phyloP scores from a whole-genome alignment of 2,113 vertebrate species.

The Rhipidura dahli region DNA sequence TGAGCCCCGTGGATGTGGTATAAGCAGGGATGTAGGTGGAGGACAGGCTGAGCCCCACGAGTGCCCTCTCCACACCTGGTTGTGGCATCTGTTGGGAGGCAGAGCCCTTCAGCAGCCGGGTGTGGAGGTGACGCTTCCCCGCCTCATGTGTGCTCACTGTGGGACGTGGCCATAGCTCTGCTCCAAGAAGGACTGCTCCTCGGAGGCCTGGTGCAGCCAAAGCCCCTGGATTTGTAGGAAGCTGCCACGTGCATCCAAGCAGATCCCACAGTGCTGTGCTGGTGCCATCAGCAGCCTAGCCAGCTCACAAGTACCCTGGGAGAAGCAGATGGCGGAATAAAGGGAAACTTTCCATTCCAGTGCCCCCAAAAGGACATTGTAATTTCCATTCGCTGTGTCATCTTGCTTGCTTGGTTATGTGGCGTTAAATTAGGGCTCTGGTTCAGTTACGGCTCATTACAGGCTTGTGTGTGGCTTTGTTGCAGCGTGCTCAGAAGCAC shows the following conservation, averaged over 20 bases:
- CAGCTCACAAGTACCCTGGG: neutral
- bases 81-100: rapidly evolving
- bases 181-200: neutral
- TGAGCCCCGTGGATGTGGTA: neutral
- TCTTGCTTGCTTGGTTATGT: slow-evolving; percentile 37
- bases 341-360: slow-evolving; percentile 10
- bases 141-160: rapidly evolving
- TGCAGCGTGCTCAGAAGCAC: neutral
- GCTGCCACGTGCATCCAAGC: neutral
- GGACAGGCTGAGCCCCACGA: neutral
- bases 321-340: slow-evolving; percentile 2
- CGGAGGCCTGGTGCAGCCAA: rapidly evolving
- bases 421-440: slow-evolving; percentile 48
- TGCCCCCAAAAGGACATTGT: slow-evolving; percentile 20
- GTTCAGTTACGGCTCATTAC: neutral
- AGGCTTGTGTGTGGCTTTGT: neutral
- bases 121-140: rapidly evolving
- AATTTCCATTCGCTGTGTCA: slow-evolving; percentile 10
- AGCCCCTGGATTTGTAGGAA: neutral
- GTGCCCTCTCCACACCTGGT: neutral
- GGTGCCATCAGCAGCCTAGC: rapidly evolving
- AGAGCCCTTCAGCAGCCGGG: rapidly evolving
- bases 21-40: neutral
- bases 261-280: neutral
- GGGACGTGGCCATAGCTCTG: neutral